These are phyloP conservation scores for Microctenopoma lineatum DNA, from an alignment of 2,797 vertebrate species.

Conservation along the genomic window DNA sequence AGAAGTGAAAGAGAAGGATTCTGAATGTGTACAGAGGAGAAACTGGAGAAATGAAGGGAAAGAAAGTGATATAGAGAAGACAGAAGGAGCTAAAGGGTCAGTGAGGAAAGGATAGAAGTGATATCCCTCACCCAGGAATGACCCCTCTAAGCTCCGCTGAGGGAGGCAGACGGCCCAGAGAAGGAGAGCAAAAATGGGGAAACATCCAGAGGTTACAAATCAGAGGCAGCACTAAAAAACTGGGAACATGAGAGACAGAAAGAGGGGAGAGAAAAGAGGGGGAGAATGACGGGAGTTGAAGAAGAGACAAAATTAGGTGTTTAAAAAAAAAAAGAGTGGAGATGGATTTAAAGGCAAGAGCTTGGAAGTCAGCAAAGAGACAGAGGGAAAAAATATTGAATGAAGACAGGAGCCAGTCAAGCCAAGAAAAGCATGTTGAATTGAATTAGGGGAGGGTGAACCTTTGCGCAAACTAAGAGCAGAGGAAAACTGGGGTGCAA, in stretches of 20 bases:
- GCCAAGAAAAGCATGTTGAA: conserved; percentile 82
- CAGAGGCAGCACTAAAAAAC: conserved; percentile 74
- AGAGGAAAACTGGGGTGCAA: conserved; percentile 64
- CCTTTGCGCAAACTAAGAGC: conserved; percentile 51
- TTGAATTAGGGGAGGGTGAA: conserved; percentile 77
- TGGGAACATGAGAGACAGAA: conserved; percentile 44
- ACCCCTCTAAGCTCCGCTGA: conserved; percentile 75
- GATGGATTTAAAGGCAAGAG: conserved; percentile 52
- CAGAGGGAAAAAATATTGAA: conserved; percentile 46
- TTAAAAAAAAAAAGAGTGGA: conserved; percentile 34
- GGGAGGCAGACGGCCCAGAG: conserved; percentile 58
- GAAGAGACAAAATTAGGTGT: conserved; percentile 19
- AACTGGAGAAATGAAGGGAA: neutral
- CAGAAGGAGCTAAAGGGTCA: conserved; percentile 30
- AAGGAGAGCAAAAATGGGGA: conserved; percentile 61
- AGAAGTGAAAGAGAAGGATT: neutral
- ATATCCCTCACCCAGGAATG: conserved; percentile 83
- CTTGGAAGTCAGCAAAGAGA: conserved; percentile 35
- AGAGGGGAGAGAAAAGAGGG: conserved; percentile 24
- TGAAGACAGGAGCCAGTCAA: conserved; percentile 42
- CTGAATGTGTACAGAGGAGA: conserved; percentile 8
- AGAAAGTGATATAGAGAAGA: conserved; percentile 7
- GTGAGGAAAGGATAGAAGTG: conserved; percentile 64
- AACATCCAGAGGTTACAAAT: conserved; percentile 80
- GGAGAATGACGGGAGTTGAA: conserved; percentile 40